Percentiles rank a stretch among this genome's conserved stretches.
Conservation (phyloP, 2,113 vertebrate genomes). For the Chascanopsetta lugubris region DNA sequence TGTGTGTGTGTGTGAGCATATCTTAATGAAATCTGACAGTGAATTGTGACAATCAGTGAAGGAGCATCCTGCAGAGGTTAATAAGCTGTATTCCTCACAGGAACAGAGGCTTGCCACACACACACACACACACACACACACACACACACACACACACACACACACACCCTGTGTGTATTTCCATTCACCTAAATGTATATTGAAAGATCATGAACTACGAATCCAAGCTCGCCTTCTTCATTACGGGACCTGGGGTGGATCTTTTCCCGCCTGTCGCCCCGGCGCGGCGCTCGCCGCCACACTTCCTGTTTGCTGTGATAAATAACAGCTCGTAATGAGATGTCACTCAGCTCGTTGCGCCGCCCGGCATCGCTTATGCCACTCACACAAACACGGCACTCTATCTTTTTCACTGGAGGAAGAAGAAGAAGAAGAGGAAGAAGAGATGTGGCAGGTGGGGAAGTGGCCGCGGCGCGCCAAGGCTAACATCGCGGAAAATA, state of each 20-base stretch:
- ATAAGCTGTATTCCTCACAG: conserved; percentile 52
- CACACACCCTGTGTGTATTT: conserved; percentile 19
- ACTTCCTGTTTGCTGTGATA: conserved; percentile 22
- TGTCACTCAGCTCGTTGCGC: conserved; percentile 14
- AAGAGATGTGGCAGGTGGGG: neutral
- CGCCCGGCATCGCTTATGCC: neutral
- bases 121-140: conserved; percentile 12
- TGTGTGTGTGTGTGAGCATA: conserved; percentile 13
- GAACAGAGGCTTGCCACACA: neutral
- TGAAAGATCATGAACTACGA: conserved; percentile 33
- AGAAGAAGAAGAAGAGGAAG: neutral
- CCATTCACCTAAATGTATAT: conserved; percentile 25
- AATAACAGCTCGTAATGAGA: conserved; percentile 22
- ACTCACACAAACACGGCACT: neutral
- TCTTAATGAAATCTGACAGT: conserved; percentile 77
- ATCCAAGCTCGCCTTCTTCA: conserved; percentile 1
- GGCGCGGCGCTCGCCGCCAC: neutral
- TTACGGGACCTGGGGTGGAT: neutral
- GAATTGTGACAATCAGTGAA: conserved; percentile 67
- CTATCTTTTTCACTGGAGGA: neutral
- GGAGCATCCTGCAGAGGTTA: conserved; percentile 68
- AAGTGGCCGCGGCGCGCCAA: neutral
- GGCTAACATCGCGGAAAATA: neutral
- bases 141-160: conserved; percentile 9
- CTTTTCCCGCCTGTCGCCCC: conserved; percentile 28